These are phyloP conservation scores for Laupala kohalensis DNA, from an alignment of 1,140 invertebrate genomes.

Conservation along the genomic window DNA sequence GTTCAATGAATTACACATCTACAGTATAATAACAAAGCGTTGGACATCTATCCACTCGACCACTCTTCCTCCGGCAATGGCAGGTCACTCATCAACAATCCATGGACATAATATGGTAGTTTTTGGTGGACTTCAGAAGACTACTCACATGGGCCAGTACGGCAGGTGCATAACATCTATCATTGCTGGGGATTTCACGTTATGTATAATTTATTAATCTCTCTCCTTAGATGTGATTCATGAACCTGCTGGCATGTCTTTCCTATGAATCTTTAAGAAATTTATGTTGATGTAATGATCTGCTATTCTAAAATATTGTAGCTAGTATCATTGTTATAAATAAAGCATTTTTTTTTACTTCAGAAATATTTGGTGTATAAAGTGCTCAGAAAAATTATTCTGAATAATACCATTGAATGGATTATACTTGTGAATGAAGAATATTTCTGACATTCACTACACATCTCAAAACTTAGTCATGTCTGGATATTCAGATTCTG, in stretches of 20 bases:
- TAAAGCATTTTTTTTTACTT: no score
- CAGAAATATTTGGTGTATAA: no score
- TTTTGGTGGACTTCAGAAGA: conserved; percentile 63
- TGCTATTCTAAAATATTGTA: no score
- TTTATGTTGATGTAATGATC: no score
- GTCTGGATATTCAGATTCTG: no score
- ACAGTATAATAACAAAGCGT: conserved; percentile 66
- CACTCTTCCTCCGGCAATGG: conserved; percentile 54
- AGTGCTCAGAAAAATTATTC: no score
- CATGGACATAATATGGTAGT: conserved; percentile 78
- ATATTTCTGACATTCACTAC: no score
- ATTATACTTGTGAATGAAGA: no score
- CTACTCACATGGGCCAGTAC: conserved; percentile 16
- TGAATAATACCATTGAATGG: no score
- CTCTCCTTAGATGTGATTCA: not conserved
- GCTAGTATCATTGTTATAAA: no score
- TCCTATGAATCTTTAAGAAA: not conserved
- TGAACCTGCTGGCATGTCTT: not conserved
- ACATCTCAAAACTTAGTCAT: no score
- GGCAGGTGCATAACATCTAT: conserved; percentile 15
- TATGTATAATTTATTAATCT: not conserved
- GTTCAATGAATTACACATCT: conserved; percentile 88
- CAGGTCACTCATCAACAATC: conserved; percentile 87
- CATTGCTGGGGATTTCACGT: not conserved
- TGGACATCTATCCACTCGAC: conserved; percentile 63